These are phyloP conservation scores for Cygnus buccinator DNA, from an alignment of 2,113 vertebrate species.

Conservation along the genomic window DNA sequence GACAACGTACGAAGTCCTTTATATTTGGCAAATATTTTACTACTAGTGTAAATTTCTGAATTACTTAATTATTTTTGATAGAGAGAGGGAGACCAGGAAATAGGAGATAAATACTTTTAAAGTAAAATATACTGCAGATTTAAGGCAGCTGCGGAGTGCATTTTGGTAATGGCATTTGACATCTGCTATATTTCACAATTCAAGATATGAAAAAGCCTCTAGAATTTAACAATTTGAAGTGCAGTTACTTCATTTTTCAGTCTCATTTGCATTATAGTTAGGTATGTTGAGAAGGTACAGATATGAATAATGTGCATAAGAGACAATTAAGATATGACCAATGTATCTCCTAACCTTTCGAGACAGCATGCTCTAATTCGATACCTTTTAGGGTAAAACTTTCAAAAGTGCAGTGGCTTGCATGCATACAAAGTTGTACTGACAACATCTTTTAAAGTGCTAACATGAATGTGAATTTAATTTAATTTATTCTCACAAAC, in stretches of 20 bases:
- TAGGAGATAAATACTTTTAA: neutral
- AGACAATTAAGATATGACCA: neutral
- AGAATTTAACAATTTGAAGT: conserved; percentile 10
- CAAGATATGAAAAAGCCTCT: neutral
- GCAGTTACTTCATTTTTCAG: conserved; percentile 12
- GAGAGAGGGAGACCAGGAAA: neutral
- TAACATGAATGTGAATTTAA: conserved; percentile 58
- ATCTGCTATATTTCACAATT: conserved; percentile 14
- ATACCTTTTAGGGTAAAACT: conserved; percentile 38
- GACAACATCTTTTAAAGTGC: conserved; percentile 64
- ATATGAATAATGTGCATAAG: conserved; percentile 19
- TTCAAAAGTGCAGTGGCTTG: conserved; percentile 62
- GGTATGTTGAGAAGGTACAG: neutral
- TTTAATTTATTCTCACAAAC: conserved; percentile 67
- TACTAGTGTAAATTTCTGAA: neutral
- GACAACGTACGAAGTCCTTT: neutral
- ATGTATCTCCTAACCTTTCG: conserved; percentile 6
- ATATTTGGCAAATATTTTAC: neutral
- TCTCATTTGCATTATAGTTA: conserved; percentile 24
- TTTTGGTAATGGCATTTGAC: conserved; percentile 19
- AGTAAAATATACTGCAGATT: neutral
- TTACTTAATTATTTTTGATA: neutral
- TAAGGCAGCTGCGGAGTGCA: neutral
- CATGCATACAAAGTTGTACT: conserved; percentile 54
- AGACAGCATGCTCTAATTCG: neutral